These are phyloP conservation scores for Epistrophella euchroma DNA, from an alignment of 2,888 invertebrate species.

Conservation along the genomic window DNA sequence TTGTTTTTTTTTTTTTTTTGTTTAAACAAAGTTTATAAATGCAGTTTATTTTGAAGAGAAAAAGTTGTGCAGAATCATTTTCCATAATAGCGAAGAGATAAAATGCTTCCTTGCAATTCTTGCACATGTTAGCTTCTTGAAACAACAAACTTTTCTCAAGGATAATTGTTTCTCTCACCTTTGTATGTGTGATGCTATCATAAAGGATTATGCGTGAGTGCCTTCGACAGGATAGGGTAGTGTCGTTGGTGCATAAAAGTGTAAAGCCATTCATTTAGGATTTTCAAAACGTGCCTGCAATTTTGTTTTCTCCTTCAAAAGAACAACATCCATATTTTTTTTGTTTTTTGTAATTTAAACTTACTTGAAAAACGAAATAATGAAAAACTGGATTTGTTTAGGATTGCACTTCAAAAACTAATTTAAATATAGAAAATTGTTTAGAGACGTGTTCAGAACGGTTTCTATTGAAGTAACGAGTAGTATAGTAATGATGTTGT, in stretches of 20 bases:
- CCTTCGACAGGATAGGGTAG: constrained; percentile 3
- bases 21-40: constrained; percentile 57
- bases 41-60: constrained; percentile 55
- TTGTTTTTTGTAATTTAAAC: constrained; percentile 1
- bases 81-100: not conserved
- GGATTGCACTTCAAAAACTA: constrained; percentile 14
- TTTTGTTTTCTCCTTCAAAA: not conserved
- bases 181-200: constrained; percentile 54
- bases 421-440: constrained; percentile 16
- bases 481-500: too few relatives aligned
- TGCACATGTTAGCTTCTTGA: constrained; percentile 22
- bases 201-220: constrained; percentile 68
- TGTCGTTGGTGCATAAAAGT: not conserved
- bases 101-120: constrained; percentile 27
- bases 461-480: too few relatives aligned
- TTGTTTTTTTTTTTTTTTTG: not conserved
- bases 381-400: constrained; percentile 1
- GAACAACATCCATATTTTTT: not conserved
- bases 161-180: constrained; percentile 72
- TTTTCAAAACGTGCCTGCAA: constrained; percentile 21
- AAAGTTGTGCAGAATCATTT: constrained; percentile 47
- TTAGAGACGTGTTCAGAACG: not conserved
- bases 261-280: constrained; percentile 19
- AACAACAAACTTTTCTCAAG: constrained; percentile 55
- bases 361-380: not conserved